Evolutionary conservation across 1,140 invertebrate genomes (phyloP).

Genomic region (Drosophila arizonae): DNA sequence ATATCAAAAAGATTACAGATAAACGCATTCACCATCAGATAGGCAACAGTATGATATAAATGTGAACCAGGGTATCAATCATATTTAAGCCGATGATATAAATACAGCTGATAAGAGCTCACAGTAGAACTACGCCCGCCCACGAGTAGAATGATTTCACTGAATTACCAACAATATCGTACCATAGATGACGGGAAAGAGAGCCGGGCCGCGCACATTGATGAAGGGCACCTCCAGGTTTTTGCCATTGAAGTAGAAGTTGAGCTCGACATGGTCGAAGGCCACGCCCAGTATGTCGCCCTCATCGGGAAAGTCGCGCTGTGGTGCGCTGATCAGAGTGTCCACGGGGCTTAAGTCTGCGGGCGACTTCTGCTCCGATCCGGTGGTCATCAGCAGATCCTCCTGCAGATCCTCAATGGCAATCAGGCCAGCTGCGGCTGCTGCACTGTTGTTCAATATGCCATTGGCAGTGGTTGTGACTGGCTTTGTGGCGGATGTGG

Average conservation of each 20-base stretch:
- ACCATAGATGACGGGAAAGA: constrained; percentile 98
- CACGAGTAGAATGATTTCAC: too few species aligned
- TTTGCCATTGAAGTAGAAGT: constrained; percentile 97
- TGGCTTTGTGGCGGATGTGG: constrained; percentile 6
- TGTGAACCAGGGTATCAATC: too few species aligned
- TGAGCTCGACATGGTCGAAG: constrained; percentile 98
- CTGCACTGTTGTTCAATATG: constrained; percentile 83
- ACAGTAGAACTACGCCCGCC: too few species aligned
- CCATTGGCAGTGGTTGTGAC: constrained; percentile 71
- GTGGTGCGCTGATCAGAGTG: constrained; percentile 40
- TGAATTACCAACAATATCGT: constrained; percentile 68
- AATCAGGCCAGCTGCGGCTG: constrained; percentile 69
- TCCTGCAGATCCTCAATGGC: constrained; percentile 82
- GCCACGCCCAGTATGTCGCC: constrained; percentile 97
- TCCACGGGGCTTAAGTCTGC: constrained; percentile 27
- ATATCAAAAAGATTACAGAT: too few species aligned
- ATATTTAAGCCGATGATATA: too few species aligned
- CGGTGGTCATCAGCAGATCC: constrained; percentile 83
- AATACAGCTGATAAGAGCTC: too few species aligned
- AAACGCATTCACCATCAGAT: too few species aligned
- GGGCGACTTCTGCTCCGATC: constrained; percentile 55
- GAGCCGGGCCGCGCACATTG: constrained; percentile 94
- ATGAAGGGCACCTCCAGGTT: constrained; percentile 92
- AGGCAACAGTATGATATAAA: too few species aligned
- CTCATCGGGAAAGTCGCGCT: constrained; percentile 88